phyloP scores from a whole-genome alignment of 2,113 vertebrate genomes.

The Centrocercus urophasianus region DNA sequence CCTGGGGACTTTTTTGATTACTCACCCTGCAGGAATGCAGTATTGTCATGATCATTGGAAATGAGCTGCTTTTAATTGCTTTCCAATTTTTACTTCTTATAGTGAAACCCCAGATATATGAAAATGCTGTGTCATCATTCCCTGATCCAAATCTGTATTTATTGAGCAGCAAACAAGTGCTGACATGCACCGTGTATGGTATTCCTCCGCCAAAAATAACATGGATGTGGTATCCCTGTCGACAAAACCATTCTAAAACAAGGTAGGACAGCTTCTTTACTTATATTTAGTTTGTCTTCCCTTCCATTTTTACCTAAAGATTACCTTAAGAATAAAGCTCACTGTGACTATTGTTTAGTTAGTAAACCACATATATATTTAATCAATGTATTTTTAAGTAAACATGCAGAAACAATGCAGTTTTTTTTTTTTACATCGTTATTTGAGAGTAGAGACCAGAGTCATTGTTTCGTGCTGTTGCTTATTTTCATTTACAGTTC shows the following conservation, averaged over 20 bases:
- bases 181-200: slow-evolving; percentile 90
- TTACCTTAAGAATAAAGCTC: background rate
- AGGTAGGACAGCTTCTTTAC: slow-evolving; percentile 80
- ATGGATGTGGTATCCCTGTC: slow-evolving; percentile 93
- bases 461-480: background rate
- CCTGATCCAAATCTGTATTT: slow-evolving; percentile 82
- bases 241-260: slow-evolving; percentile 80
- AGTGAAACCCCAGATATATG: slow-evolving; percentile 95
- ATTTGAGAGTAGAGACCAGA: background rate
- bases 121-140: slow-evolving; percentile 88
- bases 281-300: background rate
- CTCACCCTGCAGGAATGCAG: background rate
- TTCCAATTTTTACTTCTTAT: slow-evolving; percentile 49
- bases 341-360: background rate
- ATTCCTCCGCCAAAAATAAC: slow-evolving; percentile 86
- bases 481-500: background rate
- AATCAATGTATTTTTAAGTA: background rate
- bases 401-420: background rate
- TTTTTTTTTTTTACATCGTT: background rate
- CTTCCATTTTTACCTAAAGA: background rate
- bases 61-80: slow-evolving; percentile 2
- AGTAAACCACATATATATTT: background rate
- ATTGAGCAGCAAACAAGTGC: slow-evolving; percentile 83
- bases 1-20: background rate
- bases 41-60: background rate